Percentiles rank a stretch among this genome's conserved stretches.
Evolutionary conservation across 2,888 invertebrate species (phyloP).

Genomic region (Cancer borealis): DNA sequence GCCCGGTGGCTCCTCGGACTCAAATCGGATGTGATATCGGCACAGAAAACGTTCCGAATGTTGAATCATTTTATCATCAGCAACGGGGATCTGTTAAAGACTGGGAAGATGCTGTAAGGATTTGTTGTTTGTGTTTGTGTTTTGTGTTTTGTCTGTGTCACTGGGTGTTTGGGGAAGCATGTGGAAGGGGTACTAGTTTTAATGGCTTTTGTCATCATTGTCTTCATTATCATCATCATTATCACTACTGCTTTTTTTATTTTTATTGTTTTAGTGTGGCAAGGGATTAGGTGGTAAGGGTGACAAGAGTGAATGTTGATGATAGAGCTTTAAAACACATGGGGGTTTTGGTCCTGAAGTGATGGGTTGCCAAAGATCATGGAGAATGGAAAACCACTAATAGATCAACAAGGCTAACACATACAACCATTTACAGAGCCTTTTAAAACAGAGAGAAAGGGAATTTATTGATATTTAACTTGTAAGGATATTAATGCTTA

Average conservation of each 20-base stretch:
- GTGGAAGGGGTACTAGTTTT: too few relatives aligned
- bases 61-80: conserved; percentile 95
- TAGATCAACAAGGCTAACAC: too few relatives aligned
- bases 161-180: neutral
- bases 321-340: too few relatives aligned
- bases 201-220: neutral
- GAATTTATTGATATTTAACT: too few relatives aligned
- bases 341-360: too few relatives aligned
- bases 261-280: neutral
- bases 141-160: conserved; percentile 23
- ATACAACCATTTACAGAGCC: too few relatives aligned
- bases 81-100: conserved; percentile 89
- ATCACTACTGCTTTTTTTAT: too few relatives aligned
- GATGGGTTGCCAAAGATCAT: too few relatives aligned
- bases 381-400: too few relatives aligned
- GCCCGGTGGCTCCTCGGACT: conserved; percentile 96
- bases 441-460: too few relatives aligned
- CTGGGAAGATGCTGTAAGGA: conserved; percentile 81
- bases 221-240: too few relatives aligned
- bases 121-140: conserved; percentile 79
- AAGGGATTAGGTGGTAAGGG: neutral
- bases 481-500: neutral
- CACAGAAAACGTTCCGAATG: conserved; percentile 96
- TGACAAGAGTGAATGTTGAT: neutral
- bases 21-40: conserved; percentile 91